Percentiles rank a stretch among this genome's conserved stretches.
Evolutionary conservation across 1,140 invertebrate species (phyloP).

Genomic region (Drepana arcuata): DNA sequence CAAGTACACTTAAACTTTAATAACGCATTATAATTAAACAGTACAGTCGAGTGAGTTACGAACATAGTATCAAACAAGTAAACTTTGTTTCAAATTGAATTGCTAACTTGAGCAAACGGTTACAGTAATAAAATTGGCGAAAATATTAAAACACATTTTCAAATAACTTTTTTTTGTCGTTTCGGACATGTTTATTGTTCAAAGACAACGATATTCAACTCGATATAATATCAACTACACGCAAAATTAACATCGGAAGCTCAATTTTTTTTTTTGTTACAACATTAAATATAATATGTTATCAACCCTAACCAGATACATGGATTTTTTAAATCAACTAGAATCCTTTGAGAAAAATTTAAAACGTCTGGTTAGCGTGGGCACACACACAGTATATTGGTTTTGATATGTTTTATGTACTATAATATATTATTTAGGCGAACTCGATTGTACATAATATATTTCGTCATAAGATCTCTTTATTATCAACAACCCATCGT

Average conservation of each 20-base stretch:
- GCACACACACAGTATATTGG: background rate
- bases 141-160: conserved; percentile 17
- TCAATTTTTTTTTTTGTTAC: conserved; percentile 13
- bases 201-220: conserved; percentile 18
- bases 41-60: conserved; percentile 10
- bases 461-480: conserved; percentile 42
- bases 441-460: conserved; percentile 23
- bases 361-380: background rate
- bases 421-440: conserved; percentile 43
- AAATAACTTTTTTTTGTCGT: conserved; percentile 39
- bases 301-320: background rate
- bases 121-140: conserved; percentile 45
- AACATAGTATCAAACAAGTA: background rate
- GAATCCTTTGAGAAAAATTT: background rate
- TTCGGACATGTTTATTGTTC: conserved; percentile 41
- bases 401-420: conserved; percentile 65
- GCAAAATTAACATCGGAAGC: conserved; percentile 50
- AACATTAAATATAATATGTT: background rate
- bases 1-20: too few species aligned
- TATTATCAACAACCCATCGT: conserved; percentile 34
- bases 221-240: conserved; percentile 25
- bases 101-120: conserved; percentile 48
- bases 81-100: background rate
- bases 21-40: conserved; percentile 28
- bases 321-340: background rate